Conservation (phyloP, 2,113 vertebrate genomes). For the Dasyprocta punctata region DNA sequence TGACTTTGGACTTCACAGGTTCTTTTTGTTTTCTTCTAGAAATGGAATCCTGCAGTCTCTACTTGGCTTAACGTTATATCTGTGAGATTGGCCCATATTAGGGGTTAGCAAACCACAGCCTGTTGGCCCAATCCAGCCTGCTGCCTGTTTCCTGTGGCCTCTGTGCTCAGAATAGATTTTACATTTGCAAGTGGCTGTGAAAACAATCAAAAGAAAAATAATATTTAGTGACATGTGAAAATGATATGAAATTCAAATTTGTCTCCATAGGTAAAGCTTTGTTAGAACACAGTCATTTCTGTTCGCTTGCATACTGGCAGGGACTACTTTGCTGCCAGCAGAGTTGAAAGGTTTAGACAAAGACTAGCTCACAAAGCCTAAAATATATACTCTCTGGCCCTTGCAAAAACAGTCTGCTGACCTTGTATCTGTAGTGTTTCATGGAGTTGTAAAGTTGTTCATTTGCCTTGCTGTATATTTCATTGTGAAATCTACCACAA, state of each 20-base stretch:
- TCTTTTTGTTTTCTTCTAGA: not conserved
- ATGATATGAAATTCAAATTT: not conserved
- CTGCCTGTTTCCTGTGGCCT: not conserved
- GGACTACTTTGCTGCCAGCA: not conserved
- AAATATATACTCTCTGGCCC: not conserved
- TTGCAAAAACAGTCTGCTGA: not conserved
- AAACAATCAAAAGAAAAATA: not conserved
- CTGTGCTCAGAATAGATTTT: not conserved
- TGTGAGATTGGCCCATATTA: not conserved
- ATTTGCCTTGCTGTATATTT: not conserved
- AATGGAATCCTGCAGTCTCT: fast-evolving
- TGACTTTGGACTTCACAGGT: not conserved
- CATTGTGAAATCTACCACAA: fast-evolving
- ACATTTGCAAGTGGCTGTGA: not conserved
- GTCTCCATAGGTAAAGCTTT: not conserved
- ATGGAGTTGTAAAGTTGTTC: not conserved
- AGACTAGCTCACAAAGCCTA: not conserved
- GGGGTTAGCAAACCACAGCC: not conserved
- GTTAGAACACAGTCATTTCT: not conserved
- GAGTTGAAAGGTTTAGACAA: not conserved
- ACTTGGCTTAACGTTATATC: fast-evolving
- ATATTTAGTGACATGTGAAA: not conserved
- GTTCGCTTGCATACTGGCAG: fast-evolving
- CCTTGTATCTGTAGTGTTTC: not conserved
- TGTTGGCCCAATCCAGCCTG: fast-evolving